These are phyloP conservation scores for Epistrophe eligans DNA, from an alignment of 2,888 invertebrate species.

Conservation along the genomic window DNA sequence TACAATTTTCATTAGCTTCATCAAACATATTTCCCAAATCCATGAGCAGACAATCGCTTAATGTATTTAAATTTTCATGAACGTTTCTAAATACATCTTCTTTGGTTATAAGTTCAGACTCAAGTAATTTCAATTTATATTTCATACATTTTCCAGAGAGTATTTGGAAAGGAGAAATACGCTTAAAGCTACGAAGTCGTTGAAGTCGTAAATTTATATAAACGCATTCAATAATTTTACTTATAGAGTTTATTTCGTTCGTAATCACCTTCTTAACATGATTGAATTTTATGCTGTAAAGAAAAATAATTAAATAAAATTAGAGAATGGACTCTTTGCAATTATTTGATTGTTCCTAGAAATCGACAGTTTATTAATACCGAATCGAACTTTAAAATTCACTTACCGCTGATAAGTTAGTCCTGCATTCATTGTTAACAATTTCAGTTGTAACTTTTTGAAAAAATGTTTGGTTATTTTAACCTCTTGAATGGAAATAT, in stretches of 20 bases:
- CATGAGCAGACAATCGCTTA: conserved; percentile 56
- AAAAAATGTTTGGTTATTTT: conserved; percentile 77
- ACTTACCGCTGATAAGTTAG: conserved; percentile 76
- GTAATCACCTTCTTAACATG: conserved; percentile 39
- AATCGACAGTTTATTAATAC: no score
- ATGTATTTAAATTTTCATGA: conserved; percentile 57
- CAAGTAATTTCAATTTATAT: conserved; percentile 56
- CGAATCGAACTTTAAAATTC: background rate
- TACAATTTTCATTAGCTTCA: conserved; percentile 75
- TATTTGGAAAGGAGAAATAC: conserved; percentile 78
- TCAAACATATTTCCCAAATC: conserved; percentile 58
- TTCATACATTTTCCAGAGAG: conserved; percentile 77
- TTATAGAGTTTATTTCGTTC: conserved; percentile 52
- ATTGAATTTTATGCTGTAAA: conserved; percentile 61
- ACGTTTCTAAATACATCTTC: conserved; percentile 64
- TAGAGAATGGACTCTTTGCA: no score
- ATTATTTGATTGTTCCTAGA: no score
- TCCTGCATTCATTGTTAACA: conserved; percentile 73
- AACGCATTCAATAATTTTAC: conserved; percentile 65
- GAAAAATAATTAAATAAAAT: background rate
- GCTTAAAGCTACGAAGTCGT: conserved; percentile 37
- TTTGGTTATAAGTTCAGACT: conserved; percentile 44
- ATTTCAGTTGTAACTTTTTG: conserved; percentile 79
- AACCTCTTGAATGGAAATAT: conserved; percentile 66
- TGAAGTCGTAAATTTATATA: conserved; percentile 59